These are phyloP conservation scores for Hypena proboscidalis DNA, from an alignment of 2,888 invertebrate genomes.

Conservation along the genomic window DNA sequence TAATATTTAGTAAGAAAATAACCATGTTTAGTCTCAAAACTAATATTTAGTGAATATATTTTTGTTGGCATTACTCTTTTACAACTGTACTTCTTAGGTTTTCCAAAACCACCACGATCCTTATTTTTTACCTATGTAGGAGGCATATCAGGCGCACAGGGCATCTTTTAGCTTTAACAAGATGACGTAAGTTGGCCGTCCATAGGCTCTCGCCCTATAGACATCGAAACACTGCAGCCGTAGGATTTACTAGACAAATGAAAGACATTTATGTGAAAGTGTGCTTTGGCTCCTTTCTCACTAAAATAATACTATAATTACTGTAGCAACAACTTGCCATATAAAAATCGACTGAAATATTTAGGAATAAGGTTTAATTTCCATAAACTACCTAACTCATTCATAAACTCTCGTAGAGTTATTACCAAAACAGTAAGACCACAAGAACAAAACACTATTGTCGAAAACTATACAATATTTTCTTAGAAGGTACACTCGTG, in stretches of 20 bases:
- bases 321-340: slow-evolving; percentile 2
- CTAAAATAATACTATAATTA: slow-evolving; percentile 22
- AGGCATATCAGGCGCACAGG: too few relatives aligned
- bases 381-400: slow-evolving; percentile 29
- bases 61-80: too few relatives aligned
- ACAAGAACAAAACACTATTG: slow-evolving; percentile 56
- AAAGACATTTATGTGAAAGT: slow-evolving; percentile 24
- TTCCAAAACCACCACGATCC: too few relatives aligned
- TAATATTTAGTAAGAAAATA: too few relatives aligned
- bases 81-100: too few relatives aligned
- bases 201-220: too few relatives aligned
- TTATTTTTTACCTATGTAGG: too few relatives aligned
- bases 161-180: too few relatives aligned
- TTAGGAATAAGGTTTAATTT: slow-evolving; percentile 16
- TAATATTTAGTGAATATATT: too few relatives aligned
- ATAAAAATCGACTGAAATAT: slow-evolving; percentile 2
- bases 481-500: slow-evolving; percentile 56
- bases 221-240: neutral
- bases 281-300: slow-evolving; percentile 9
- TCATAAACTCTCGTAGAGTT: slow-evolving; percentile 52
- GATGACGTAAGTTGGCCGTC: too few relatives aligned
- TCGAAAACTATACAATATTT: slow-evolving; percentile 50
- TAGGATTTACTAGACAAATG: slow-evolving; percentile 1
- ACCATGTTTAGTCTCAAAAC: too few relatives aligned
- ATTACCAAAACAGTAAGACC: slow-evolving; percentile 72